Conservation (phyloP, 2,888 invertebrate species). For the Acleris emargana region DNA sequence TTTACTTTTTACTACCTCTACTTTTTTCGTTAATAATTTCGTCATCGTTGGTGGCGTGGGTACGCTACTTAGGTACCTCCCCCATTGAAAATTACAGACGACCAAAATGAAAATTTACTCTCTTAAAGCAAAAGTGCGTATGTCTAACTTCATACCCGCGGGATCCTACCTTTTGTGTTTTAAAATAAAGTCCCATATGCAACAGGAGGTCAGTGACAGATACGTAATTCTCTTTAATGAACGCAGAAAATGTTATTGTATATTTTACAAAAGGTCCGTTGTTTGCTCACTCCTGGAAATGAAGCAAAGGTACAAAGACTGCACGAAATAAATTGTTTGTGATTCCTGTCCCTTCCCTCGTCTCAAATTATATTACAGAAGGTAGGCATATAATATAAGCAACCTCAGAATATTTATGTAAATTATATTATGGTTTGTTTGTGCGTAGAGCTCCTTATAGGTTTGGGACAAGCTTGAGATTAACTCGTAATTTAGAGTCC, state of each 20-base stretch:
- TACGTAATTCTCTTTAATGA: no score
- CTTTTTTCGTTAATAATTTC: constrained; percentile 15
- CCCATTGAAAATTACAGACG: constrained; percentile 25
- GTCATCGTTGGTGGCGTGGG: constrained; percentile 13
- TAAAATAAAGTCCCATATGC: no score
- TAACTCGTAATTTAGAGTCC: not conserved
- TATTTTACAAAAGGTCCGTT: constrained; percentile 25
- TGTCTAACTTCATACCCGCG: no score
- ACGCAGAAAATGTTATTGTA: not conserved
- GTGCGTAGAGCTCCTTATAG: not conserved
- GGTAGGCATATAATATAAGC: constrained; percentile 15
- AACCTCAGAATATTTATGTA: constrained; percentile 18
- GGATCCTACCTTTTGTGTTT: no score
- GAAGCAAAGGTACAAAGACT: constrained; percentile 26
- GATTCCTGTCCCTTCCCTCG: constrained; percentile 25
- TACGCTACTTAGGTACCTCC: not conserved
- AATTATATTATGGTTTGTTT: constrained; percentile 24
- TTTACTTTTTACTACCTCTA: not conserved
- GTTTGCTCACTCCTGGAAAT: constrained; percentile 15
- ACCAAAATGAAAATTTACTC: constrained; percentile 15
- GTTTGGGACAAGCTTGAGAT: constrained; percentile 8
- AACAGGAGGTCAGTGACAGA: no score
- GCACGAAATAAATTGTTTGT: constrained; percentile 31
- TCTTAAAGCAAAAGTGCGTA: no score
- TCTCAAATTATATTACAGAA: constrained; percentile 24